Evolutionary conservation across 2,113 vertebrate genomes (phyloP).

Genomic region (Tragulus kanchil): DNA sequence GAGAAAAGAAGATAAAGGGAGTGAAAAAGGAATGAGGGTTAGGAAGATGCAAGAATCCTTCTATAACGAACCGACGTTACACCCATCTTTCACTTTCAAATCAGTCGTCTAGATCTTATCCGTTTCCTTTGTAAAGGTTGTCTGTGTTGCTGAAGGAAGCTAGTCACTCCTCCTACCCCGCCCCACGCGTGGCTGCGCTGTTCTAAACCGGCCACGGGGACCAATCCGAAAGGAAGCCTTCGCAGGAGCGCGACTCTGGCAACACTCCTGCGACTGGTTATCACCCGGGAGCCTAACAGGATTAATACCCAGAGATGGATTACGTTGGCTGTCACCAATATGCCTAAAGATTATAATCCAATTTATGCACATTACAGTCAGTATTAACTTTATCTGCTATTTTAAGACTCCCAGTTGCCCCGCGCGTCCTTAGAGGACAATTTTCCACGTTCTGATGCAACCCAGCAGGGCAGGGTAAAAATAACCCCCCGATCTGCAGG

Average conservation of each 20-base stretch:
- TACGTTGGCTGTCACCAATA: slow-evolving; percentile 77
- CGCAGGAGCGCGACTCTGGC: slow-evolving; percentile 39
- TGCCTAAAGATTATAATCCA: slow-evolving; percentile 81
- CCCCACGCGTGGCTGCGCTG: neutral
- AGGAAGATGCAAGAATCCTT: slow-evolving; percentile 27
- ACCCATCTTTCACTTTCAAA: slow-evolving; percentile 75
- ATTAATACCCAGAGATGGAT: slow-evolving; percentile 80
- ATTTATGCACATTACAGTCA: slow-evolving; percentile 77
- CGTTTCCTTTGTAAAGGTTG: slow-evolving; percentile 67
- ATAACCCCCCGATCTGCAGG: too few species aligned
- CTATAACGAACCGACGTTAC: slow-evolving; percentile 60
- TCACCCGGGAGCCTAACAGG: slow-evolving; percentile 73
- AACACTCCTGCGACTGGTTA: slow-evolving; percentile 50
- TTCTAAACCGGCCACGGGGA: neutral
- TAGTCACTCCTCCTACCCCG: neutral
- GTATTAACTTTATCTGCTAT: slow-evolving; percentile 81
- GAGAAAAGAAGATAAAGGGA: neutral
- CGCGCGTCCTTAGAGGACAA: slow-evolving; percentile 64
- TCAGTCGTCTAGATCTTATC: slow-evolving; percentile 62
- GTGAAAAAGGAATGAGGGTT: neutral
- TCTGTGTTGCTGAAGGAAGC: slow-evolving; percentile 52
- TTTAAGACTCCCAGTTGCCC: slow-evolving; percentile 67
- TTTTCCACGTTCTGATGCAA: slow-evolving; percentile 71
- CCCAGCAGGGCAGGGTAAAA: too few species aligned
- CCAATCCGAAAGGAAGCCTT: slow-evolving; percentile 12